These are phyloP conservation scores for Neomonachus schauinslandi DNA, from an alignment of 2,113 vertebrate genomes.

Conservation along the genomic window DNA sequence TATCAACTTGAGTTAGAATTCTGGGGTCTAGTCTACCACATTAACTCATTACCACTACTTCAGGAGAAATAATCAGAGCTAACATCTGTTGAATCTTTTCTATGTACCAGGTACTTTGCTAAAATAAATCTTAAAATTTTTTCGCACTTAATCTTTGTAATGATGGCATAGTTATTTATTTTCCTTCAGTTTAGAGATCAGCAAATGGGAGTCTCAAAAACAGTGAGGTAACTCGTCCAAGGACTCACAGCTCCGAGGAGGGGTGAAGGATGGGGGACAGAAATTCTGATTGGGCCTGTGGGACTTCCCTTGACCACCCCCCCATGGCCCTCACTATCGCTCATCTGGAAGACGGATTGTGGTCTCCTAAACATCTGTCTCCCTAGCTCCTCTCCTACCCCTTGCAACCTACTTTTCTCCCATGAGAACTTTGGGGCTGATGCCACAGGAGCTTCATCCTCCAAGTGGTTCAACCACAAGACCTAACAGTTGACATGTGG, in stretches of 20 bases:
- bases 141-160: slow-evolving; percentile 1
- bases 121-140: background rate
- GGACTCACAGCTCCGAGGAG: background rate
- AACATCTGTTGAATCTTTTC: background rate
- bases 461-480: background rate
- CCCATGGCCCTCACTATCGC: background rate
- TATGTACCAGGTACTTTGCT: background rate
- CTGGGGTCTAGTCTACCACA: accelerated
- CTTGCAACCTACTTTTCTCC: background rate
- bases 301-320: background rate
- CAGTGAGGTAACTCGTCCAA: background rate
- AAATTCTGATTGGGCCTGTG: background rate
- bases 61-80: background rate
- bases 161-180: background rate
- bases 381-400: background rate
- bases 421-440: background rate
- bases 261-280: background rate
- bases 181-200: background rate
- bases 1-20: background rate
- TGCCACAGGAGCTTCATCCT: background rate
- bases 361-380: background rate
- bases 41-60: background rate
- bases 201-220: background rate
- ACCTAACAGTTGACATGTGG: slow-evolving; percentile 20
- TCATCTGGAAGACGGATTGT: background rate